These are phyloP conservation scores for Phoronis australis DNA, from an alignment of 2,888 invertebrate genomes.

Conservation along the genomic window DNA sequence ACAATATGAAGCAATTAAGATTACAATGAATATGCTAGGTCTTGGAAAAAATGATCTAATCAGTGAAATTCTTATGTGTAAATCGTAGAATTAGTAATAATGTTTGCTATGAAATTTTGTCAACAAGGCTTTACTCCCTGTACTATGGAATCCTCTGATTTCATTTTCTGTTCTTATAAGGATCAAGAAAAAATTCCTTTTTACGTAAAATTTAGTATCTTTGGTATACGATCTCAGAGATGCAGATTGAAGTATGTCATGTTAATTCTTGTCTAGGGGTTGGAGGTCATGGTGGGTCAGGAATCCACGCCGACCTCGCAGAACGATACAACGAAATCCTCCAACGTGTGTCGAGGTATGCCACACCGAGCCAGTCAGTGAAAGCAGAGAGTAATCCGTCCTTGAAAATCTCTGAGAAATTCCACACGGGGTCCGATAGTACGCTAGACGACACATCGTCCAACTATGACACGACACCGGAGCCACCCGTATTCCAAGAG, in stretches of 20 bases:
- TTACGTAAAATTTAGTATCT: no score
- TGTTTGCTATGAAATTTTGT: no score
- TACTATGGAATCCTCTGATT: no score
- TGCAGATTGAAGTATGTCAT: background rate
- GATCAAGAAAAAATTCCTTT: no score
- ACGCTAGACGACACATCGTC: background rate
- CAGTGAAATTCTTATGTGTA: no score
- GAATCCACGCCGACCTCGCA: slow-evolving; percentile 46
- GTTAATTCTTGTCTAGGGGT: slow-evolving; percentile 30
- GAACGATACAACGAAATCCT: slow-evolving; percentile 47
- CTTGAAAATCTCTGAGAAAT: background rate
- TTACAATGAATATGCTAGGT: no score
- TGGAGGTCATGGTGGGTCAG: slow-evolving; percentile 52
- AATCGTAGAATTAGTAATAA: no score
- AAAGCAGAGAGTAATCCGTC: background rate
- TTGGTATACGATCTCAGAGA: no score
- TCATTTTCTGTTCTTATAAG: no score
- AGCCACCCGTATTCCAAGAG: slow-evolving; percentile 17
- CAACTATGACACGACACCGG: slow-evolving; percentile 4
- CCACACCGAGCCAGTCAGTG: slow-evolving; percentile 27
- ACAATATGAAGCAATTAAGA: no score
- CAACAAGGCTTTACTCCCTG: no score
- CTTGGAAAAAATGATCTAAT: no score
- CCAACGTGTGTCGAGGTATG: slow-evolving; percentile 35
- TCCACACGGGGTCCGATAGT: background rate